Evolutionary conservation across 64 coral and sea anemone genomes (phyloP), one percentile per base, ranked within the genome.

Genomic region (Hydrozoanthus tunicans): DNA sequence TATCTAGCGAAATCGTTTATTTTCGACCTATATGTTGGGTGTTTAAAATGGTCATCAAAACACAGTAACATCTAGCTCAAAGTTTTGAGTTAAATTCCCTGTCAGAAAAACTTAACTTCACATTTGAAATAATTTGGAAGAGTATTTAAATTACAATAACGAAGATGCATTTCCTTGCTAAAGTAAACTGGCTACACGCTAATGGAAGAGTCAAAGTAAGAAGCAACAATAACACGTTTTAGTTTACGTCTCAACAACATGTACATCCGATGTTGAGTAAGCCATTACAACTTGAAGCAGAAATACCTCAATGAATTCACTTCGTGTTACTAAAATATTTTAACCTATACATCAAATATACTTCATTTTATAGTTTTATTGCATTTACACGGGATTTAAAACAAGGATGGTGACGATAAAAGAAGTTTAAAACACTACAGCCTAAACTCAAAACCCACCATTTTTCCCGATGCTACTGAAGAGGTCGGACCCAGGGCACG

Each of bases 401-500:
- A 20, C 14, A 8, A 79, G 25, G 95, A 96, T 96, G 89, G 68
- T 54, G 0, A 14, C 26, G 95, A 94, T 94, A 70, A 24, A 91
- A 51, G 20, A 14, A 56, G 56, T 23, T 43, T 81, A 82, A 89
- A 79, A 67, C 89, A 61, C 59, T 27, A n/a, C 12, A 75, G 6
- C 26, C 9, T 77, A 11, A 63, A 9, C 3, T n/a, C 2, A 77
- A 51, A 32, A 91, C 95, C 82, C 88, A 96, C 95, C 95, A 96
- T 96, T 91, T 96, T 96, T 92, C 17, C 55, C 70, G 95, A 94
- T 90, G 95, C 72, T 85, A 73, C 62, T 79, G 89, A 96, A 96
- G 95, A 96, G 95, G 83, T 64, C 90, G 55, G 20, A 13, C 54
- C 89, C 73, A 69, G 73, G 70, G 90, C 15, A 91, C 56, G 9